Evolutionary conservation across 2,113 vertebrate genomes (phyloP).

Genomic region (Dicrurus megarhynchus): DNA sequence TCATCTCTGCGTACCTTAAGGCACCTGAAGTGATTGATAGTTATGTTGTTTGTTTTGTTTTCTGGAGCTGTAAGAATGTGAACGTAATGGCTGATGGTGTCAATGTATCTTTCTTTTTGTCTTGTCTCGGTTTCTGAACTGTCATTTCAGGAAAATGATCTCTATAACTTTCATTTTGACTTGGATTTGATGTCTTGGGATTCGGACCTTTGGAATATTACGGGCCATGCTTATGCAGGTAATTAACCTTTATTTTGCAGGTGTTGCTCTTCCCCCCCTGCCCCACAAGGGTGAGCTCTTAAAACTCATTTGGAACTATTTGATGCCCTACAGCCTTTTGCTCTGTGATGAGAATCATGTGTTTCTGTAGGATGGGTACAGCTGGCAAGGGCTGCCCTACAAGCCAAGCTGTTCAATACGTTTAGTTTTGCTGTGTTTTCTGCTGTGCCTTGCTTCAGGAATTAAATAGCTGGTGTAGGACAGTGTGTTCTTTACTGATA

Average conservation of each 20-base stretch:
- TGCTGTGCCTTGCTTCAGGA: background rate
- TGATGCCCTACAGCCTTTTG: background rate
- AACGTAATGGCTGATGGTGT: background rate
- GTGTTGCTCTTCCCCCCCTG: background rate
- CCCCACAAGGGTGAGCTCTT: background rate
- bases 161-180: slow-evolving; percentile 84
- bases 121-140: slow-evolving; percentile 36
- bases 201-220: slow-evolving; percentile 69
- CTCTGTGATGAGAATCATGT: background rate
- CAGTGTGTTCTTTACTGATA: background rate
- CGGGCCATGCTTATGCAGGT: slow-evolving; percentile 78
- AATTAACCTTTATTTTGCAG: background rate
- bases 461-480: background rate
- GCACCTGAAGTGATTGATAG: background rate
- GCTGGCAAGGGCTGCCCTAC: background rate
- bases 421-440: background rate
- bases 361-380: background rate
- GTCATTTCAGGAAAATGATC: slow-evolving; percentile 74
- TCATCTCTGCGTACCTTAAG: background rate
- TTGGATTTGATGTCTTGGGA: slow-evolving; percentile 84
- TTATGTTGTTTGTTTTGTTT: background rate
- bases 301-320: accelerated
- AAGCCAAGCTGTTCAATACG: background rate
- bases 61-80: background rate
- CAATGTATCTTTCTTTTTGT: background rate